Evolutionary conservation across 2,797 vertebrate species (phyloP), one percentile per base, ranked within the genome.

Genomic region (Sebastes iracundus): DNA sequence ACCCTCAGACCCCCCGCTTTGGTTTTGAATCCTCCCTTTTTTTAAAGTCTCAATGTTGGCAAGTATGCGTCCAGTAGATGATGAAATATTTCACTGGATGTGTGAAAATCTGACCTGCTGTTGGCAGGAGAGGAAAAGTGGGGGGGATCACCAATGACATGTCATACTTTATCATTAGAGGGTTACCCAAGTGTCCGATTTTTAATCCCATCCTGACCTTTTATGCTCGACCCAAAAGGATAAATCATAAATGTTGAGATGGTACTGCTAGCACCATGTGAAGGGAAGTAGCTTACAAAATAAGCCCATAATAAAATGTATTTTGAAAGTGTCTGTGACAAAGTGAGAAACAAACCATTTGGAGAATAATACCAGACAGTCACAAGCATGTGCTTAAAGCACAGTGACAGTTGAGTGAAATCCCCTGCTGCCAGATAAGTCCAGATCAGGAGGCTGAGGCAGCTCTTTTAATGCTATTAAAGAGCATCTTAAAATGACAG

Each of bases 401-500:
- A 20, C 63, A 80, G 78, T 72, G 87, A 83, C 85, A 87, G 80
- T 86, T 56, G 12, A 83, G 89, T 83, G 77, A 91, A 94, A 93
- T 93, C 92, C 92, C 89, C 87, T 88, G 86, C 89, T 92, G 92
- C 69, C 83, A 89, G 88, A 90, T 94, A 92, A 94, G 87, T 87
- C 89, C 92, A 90, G 92, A 93, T 93, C 93, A 94, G 87, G 90
- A 88, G 89, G 84, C 77, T 83, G 82, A 88, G 83, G 92, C 84
- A 87, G 89, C 86, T 90, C 86, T 87, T 88, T 87, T 92, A 92
- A 93, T 90, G 90, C 89, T 93, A 91, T 93, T 94, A 92, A 83
- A 88, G 88, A 90, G 79, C 84, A 90, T 93, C 90, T 93, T 90
- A 88, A 90, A 92, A 89, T 89, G 87, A 92, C 89, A 87, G 82